phyloP scores from a whole-genome alignment of 2,888 invertebrate species.

The Itoplectis maculator region DNA sequence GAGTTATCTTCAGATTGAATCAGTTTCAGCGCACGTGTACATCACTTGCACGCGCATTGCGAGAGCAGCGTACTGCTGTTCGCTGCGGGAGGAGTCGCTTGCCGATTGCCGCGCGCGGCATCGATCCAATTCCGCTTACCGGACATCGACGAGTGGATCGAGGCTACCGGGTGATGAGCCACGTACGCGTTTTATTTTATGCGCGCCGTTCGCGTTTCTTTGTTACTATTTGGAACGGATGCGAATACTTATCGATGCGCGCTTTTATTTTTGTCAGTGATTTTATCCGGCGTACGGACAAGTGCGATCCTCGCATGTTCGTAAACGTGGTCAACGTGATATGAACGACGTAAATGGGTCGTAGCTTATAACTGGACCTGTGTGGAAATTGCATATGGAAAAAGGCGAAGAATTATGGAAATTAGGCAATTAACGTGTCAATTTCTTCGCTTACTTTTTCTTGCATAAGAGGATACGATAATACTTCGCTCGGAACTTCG shows the following conservation, averaged over 20 bases:
- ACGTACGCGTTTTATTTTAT: conserved; percentile 38
- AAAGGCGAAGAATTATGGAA: background rate
- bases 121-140: conserved; percentile 39
- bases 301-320: background rate
- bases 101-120: conserved; percentile 38
- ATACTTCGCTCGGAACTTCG: no score
- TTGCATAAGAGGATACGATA: no score
- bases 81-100: conserved; percentile 18
- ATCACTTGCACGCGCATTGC: background rate
- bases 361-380: background rate
- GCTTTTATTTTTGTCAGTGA: background rate
- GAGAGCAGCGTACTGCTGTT: background rate
- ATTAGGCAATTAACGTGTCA: background rate
- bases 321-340: background rate
- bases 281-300: background rate
- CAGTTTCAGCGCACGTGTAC: background rate
- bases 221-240: conserved; percentile 21
- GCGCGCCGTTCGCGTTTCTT: conserved; percentile 8
- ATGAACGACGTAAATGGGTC: background rate
- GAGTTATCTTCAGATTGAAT: conserved; percentile 7
- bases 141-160: conserved; percentile 43
- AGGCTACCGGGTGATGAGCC: conserved; percentile 59
- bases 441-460: no score
- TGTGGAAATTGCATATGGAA: background rate
- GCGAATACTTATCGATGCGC: background rate